Conservation (phyloP, 2,888 invertebrate genomes). For the Polyploca ridens region DNA sequence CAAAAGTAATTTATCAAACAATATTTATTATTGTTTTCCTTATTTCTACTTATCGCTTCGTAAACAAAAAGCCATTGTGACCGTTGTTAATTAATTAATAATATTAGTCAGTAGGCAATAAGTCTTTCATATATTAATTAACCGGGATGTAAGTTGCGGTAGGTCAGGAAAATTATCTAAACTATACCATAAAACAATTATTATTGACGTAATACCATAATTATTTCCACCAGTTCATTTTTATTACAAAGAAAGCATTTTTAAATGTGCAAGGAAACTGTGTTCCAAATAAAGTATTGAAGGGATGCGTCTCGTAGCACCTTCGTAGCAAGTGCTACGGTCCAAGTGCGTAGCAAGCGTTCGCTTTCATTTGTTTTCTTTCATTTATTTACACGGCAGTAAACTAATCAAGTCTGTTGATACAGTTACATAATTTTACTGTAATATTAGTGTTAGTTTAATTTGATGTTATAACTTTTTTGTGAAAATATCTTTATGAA, state of each 20-base stretch:
- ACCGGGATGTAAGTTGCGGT: conserved; percentile 37
- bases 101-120: background rate
- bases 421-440: too few relatives aligned
- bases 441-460: too few relatives aligned
- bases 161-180: conserved; percentile 39
- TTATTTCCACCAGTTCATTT: too few relatives aligned
- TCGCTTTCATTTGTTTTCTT: conserved; percentile 26
- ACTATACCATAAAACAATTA: background rate
- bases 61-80: background rate
- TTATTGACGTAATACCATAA: too few relatives aligned
- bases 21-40: conserved; percentile 1
- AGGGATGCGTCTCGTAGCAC: conserved; percentile 19
- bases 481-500: too few relatives aligned
- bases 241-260: too few relatives aligned
- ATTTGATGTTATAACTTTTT: too few relatives aligned
- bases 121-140: background rate
- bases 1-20: background rate
- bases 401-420: background rate
- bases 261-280: too few relatives aligned
- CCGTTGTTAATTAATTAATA: conserved; percentile 5
- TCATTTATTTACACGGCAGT: conserved; percentile 12
- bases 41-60: background rate
- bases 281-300: conserved; percentile 16
- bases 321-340: conserved; percentile 29
- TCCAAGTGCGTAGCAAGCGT: conserved; percentile 20